phyloP scores from a whole-genome alignment of 2,113 vertebrate genomes.

The Zosterops borbonicus region DNA sequence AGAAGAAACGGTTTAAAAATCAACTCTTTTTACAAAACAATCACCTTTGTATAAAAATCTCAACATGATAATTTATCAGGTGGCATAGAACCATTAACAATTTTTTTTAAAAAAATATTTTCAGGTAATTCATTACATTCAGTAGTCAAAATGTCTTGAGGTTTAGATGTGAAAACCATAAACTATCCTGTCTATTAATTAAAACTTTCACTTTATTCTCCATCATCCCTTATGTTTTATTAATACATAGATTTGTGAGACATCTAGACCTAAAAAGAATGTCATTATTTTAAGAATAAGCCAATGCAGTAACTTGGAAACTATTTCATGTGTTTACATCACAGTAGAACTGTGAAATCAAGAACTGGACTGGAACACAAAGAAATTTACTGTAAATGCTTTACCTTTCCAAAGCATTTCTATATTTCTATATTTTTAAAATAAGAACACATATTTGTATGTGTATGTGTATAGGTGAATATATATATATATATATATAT shows the following conservation, averaged over 20 bases:
- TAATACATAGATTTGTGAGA: not conserved
- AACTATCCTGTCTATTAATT: not conserved
- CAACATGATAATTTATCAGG: not conserved
- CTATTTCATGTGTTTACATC: not conserved
- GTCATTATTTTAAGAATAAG: not conserved
- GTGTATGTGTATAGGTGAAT: accelerated
- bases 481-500: not conserved
- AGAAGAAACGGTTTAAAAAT: not conserved
- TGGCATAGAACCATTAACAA: not conserved
- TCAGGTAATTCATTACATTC: not conserved
- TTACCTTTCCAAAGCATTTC: not conserved
- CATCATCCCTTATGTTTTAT: not conserved
- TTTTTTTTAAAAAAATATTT: not conserved
- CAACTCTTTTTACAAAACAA: not conserved
- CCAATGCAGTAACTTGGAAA: not conserved
- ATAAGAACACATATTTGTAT: not conserved
- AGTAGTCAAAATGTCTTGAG: not conserved
- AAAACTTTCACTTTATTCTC: not conserved
- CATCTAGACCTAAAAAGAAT: not conserved
- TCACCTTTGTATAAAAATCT: not conserved
- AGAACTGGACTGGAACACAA: not conserved
- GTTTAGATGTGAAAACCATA: not conserved
- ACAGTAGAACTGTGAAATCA: not conserved
- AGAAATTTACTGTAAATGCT: not conserved
- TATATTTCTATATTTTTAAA: not conserved